Evolutionary conservation across 2,113 vertebrate species (phyloP).

Genomic region (cattle (Bos taurus)): ARS-UCD2.0 NC_037347.1:1162001-1162500

Average conservation of each 20-base stretch:
- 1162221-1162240: not conserved
- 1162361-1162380: not conserved
- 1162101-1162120: not conserved
- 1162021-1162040: not conserved
- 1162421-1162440: slow-evolving; percentile 47
- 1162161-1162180: not conserved
- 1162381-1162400: not conserved
- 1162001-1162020: not conserved
- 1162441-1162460: slow-evolving; percentile 42
- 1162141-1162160: not conserved
- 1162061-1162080: not conserved
- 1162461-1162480: slow-evolving; percentile 58
- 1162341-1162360: slow-evolving; percentile 14
- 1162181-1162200: not conserved
- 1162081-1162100: not conserved
- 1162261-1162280: not conserved
- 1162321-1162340: slow-evolving; percentile 5
- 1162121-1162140: not conserved
- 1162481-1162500: slow-evolving; percentile 73
- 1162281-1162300: not conserved
- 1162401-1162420: not conserved
- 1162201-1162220: not conserved
- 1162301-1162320: not conserved
- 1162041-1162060: not conserved
- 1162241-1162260: not conserved